Conservation (phyloP, 2,113 vertebrate species). For the Uria lomvia region DNA sequence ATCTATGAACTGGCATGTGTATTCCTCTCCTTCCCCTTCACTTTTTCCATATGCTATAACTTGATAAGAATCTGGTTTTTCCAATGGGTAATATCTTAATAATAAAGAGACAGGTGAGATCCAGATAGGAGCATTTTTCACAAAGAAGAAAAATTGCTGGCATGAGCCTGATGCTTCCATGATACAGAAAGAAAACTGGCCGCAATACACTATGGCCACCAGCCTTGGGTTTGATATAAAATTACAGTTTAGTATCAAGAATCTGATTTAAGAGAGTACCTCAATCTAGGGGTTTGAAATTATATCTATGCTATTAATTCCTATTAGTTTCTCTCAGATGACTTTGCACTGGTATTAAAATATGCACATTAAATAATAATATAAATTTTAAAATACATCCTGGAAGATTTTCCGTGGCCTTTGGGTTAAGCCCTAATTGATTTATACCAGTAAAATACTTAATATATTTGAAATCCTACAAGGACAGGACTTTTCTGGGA, state of each 20-base stretch:
- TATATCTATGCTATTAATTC: background rate
- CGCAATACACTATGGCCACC: background rate
- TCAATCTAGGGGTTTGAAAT: background rate
- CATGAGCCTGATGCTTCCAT: background rate
- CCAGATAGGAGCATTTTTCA: background rate
- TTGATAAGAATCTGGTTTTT: background rate
- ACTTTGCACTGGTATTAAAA: background rate
- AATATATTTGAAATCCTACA: background rate
- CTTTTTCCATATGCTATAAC: background rate
- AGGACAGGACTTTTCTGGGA: background rate
- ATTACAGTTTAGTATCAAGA: background rate
- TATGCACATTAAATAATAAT: conserved; percentile 16
- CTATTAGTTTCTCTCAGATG: conserved; percentile 16
- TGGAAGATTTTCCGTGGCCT: conserved; percentile 5
- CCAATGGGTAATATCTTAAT: background rate
- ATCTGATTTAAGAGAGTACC: background rate
- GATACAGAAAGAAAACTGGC: background rate
- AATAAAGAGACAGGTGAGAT: background rate
- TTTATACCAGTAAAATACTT: background rate
- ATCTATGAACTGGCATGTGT: background rate
- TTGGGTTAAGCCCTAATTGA: conserved; percentile 33
- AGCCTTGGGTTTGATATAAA: background rate
- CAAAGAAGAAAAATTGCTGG: background rate
- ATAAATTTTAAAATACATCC: conserved; percentile 7
- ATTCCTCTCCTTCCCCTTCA: background rate